Evolutionary conservation across 2,888 invertebrate species (phyloP), one percentile per base, ranked within the genome.

Genomic region (Apodemia duryi): DNA sequence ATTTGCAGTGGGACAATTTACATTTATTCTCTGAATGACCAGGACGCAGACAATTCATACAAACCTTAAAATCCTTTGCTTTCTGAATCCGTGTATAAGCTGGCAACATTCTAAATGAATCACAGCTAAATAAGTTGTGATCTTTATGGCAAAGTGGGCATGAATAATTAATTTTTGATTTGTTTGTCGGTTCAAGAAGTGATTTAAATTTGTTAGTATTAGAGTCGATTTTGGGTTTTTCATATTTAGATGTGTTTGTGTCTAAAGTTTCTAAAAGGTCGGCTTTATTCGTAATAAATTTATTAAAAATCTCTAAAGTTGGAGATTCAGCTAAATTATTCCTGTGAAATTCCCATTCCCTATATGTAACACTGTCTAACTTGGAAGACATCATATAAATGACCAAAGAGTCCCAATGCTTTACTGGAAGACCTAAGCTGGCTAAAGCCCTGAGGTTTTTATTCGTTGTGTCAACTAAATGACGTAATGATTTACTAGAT

Each of bases 301-400:
- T 57, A 32, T 57, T 57, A 32, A 63, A 63, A 52, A 54, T 35
- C n/a, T 52, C 38, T 54, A 63, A 41, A 10, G 63, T 63, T 32
- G 63, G 54, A 21, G 57, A 21, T 11, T 61, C 51, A 6, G 10
- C 11, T 11, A 46, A 5, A 68, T 67, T n/a, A 46, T 49, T 52
- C n/a, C 65, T 49, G 21, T 51, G 65, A 43, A 49, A 60, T 38
- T 65, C 52, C 61, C 65, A 61, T 35, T 61, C 21, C 35, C 65
- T 61, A n/a, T 35, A 11, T 2, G 61, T 61, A 28, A 51, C 21
- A 49, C 43, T 13, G 38, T 73, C 72, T 2, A 72, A 63, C 64
- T 73, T 73, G 49, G 51, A 61, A 4, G 69, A 62, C 68, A 73
- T 69, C 46, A 74, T 71, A 35, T 67, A 62, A 9, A 74, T 69